Evolutionary conservation across 2,888 invertebrate species (phyloP).

Genomic region (Drosophila parthenogenetica): DNA sequence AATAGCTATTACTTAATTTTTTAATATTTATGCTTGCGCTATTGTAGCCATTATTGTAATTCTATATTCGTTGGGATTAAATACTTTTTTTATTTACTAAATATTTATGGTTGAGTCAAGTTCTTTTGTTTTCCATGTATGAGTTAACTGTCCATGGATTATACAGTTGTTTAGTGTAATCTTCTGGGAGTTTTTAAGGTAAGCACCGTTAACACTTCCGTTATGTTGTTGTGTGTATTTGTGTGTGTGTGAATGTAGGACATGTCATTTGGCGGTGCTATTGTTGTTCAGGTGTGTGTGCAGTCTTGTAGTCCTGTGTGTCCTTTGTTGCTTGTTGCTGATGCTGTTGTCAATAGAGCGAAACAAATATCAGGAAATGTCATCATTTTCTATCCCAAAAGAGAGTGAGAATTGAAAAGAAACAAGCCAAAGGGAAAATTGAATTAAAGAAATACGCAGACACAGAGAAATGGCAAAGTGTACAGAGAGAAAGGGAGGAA

Average conservation of each 20-base stretch:
- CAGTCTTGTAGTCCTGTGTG: conserved; percentile 19
- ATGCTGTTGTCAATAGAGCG: conserved; percentile 59
- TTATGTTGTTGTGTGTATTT: conserved; percentile 28
- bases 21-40: no score
- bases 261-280: conserved; percentile 17
- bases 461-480: not conserved
- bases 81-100: no score
- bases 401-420: conserved; percentile 39
- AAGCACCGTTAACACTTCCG: conserved; percentile 74
- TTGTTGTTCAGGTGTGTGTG: conserved; percentile 49
- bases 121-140: no score
- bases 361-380: conserved; percentile 82
- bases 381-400: conserved; percentile 68
- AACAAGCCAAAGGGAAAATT: conserved; percentile 29
- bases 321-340: conserved; percentile 52
- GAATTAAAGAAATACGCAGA: conserved; percentile 26
- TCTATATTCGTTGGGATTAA: no score
- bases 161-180: not conserved
- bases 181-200: not conserved
- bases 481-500: conserved; percentile 7
- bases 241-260: conserved; percentile 4
- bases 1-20: no score
- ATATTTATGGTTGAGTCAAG: no score
- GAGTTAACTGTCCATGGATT: not conserved
- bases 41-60: no score